Evolutionary conservation across 2,888 invertebrate species (phyloP).

Genomic region (Ormia ochracea): DNA sequence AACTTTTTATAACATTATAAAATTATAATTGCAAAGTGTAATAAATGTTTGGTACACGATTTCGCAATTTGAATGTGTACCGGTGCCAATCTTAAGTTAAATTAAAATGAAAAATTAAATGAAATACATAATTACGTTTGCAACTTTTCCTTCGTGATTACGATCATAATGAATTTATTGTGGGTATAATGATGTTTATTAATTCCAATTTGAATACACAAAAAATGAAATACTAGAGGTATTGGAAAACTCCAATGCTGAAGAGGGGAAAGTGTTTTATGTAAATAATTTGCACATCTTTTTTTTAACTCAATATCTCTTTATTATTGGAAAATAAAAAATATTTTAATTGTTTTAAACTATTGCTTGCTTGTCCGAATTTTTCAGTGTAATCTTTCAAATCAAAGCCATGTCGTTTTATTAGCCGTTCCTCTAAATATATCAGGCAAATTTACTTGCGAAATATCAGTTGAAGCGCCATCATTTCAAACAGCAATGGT

Average conservation of each 20-base stretch:
- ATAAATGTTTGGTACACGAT: too few species aligned
- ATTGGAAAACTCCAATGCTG: slow-evolving; percentile 22
- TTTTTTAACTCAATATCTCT: background rate
- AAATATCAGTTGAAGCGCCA: slow-evolving; percentile 77
- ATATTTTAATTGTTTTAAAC: background rate
- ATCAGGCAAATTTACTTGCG: slow-evolving; percentile 77
- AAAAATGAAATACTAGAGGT: too few species aligned
- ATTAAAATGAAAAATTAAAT: too few species aligned
- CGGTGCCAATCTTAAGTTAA: too few species aligned
- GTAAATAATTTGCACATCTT: slow-evolving; percentile 15
- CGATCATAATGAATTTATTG: too few species aligned
- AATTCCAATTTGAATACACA: too few species aligned
- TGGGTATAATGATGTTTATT: too few species aligned
- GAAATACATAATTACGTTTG: too few species aligned
- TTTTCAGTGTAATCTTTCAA: slow-evolving; percentile 75
- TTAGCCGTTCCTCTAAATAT: slow-evolving; percentile 76
- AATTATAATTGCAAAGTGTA: too few species aligned
- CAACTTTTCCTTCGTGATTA: too few species aligned
- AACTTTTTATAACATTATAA: too few species aligned
- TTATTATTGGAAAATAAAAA: slow-evolving; percentile 6
- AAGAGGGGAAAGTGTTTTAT: background rate
- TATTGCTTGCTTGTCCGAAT: slow-evolving; percentile 21
- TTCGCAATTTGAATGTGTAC: too few species aligned
- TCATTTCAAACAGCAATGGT: slow-evolving; percentile 77
- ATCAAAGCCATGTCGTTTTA: slow-evolving; percentile 77